These are phyloP conservation scores for Nebria ingens DNA, from an alignment of 1,140 invertebrate genomes.

Conservation along the genomic window DNA sequence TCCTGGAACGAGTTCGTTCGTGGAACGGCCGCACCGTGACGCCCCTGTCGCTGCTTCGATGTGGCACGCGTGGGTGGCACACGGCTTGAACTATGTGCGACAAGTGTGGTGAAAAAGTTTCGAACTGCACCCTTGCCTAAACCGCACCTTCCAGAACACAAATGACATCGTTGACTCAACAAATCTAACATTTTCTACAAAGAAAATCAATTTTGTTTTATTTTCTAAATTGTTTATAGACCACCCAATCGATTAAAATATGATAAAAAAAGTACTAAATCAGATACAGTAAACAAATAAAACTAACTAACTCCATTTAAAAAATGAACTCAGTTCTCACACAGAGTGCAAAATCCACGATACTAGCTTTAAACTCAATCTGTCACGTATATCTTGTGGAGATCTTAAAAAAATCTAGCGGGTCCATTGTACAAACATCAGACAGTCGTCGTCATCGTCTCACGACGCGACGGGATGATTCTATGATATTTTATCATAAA, in stretches of 20 bases:
- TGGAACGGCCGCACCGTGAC: conserved; percentile 5
- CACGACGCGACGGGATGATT: neutral
- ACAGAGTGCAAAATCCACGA: neutral
- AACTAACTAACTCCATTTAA: too few species aligned
- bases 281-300: too few species aligned
- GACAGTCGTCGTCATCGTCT: neutral
- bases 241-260: too few species aligned
- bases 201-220: too few species aligned
- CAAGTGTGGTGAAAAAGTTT: too few species aligned
- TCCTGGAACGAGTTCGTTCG: neutral
- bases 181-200: too few species aligned
- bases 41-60: neutral
- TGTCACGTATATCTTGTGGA: conserved; percentile 2
- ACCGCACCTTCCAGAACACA: too few species aligned
- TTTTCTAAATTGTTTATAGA: too few species aligned
- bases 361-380: neutral
- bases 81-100: neutral
- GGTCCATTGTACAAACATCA: neutral
- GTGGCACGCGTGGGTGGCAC: neutral
- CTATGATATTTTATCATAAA: conserved; percentile 4
- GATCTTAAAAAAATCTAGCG: neutral
- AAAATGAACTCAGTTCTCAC: too few species aligned
- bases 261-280: too few species aligned
- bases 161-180: too few species aligned
- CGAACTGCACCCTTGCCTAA: too few species aligned